These are phyloP conservation scores for Menura novaehollandiae DNA, from an alignment of 2,113 vertebrate genomes.

Conservation along the genomic window DNA sequence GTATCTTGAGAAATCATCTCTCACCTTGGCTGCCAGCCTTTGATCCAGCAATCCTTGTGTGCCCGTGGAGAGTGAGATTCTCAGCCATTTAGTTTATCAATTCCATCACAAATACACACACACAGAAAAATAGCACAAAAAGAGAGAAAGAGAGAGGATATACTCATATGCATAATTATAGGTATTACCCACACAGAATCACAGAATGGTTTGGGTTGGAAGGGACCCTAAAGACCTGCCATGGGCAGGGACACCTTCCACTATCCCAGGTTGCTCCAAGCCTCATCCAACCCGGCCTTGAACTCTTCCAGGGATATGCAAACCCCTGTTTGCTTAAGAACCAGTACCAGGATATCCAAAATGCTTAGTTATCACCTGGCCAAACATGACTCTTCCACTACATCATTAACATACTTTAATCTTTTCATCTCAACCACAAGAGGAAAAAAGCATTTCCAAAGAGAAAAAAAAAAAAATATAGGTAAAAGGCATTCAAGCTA, in stretches of 20 bases:
- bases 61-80: background rate
- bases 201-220: background rate
- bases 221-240: background rate
- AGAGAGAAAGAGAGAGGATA: background rate
- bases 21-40: background rate
- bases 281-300: background rate
- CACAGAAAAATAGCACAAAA: background rate
- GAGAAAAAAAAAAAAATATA: constrained; percentile 33
- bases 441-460: background rate
- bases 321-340: background rate
- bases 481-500: constrained; percentile 20
- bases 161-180: background rate
- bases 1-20: background rate
- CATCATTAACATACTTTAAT: background rate
- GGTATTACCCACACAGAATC: background rate
- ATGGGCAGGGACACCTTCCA: background rate
- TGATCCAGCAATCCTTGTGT: background rate
- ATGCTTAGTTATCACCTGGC: background rate
- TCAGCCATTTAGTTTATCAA: background rate
- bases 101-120: background rate
- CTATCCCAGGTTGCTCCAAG: background rate
- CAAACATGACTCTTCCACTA: background rate
- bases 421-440: background rate
- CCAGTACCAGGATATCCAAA: background rate
- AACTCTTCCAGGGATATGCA: background rate